Evolutionary conservation across 1,140 invertebrate genomes (phyloP), one percentile per base, ranked within the genome.

Genomic region (Leptinotarsa texana): DNA sequence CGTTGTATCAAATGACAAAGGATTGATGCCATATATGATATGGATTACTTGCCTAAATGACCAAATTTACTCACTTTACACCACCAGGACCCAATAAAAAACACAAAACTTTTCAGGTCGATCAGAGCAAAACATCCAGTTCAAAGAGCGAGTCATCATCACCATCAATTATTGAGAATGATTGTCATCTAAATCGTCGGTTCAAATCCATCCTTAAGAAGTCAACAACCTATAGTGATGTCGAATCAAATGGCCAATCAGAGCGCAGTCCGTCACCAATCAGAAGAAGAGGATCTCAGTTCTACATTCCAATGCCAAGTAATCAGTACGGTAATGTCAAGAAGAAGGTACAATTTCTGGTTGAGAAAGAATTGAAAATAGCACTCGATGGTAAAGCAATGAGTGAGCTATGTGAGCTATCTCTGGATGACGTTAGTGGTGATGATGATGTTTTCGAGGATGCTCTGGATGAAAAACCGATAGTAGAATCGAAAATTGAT

Each of bases 201-300:
- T 88, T 88, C 81, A 93, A 92, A 84, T 92, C 91, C 22, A 92
- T 92, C 78, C 83, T 92, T 75, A 92, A 92, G 83, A 92, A 92
- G 83, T 77, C 80, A 15, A 77, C 83, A 51, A 83, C 79, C 78
- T 86, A 80, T 76, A 79, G 79, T 81, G 82, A 84, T 74, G 77
- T 80, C 65, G 82, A 79, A 71, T 77, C 79, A 66, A 74, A 76
- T 67, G 61, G 66, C 72, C 74, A 74, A 13, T 49, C 18, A 74
- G 77, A 79, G 74, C 78, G 72, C 68, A 82, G 76, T 72, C 82
- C 82, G 51, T 80, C 81, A 61, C 77, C 81, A 21, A 71, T 77
- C 18, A 63, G 61, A 63, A 80, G 83, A 82, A 87, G 87, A 82
- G 87, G 88, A 77, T 89, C 90, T 75, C 88, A 90, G 79, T 92